Base-by-base conservation (phyloP, 2,888 invertebrate species). In the Mylabris sibirica region DNA sequence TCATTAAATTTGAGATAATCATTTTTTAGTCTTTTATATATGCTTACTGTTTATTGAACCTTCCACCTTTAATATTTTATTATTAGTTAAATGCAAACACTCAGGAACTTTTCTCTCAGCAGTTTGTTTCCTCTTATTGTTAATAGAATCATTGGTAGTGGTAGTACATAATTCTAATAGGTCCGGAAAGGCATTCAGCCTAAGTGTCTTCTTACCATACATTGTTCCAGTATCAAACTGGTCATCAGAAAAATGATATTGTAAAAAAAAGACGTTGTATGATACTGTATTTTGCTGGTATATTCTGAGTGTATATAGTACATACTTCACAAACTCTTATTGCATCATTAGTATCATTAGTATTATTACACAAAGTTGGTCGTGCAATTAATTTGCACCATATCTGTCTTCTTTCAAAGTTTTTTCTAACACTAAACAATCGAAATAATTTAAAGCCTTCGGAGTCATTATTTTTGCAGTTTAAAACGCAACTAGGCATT, bases 301-400 rank as follows among this genome's bases (percentile, higher is more conserved):
- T 14, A 6, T 38, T 38, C 12, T 38, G 6, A 38, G 20, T 57
- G 20, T 57, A n/a, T n/a, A n/a, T n/a, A n/a, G 11, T 22, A 22
- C 20, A 22, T 57, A 57, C 57, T 12, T 57, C 57, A 57, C 57
- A 57, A 57, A 57, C 17, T 34, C 60, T 30, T 26, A n/a, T n/a
- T n/a, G n/a, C n/a, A n/a, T n/a, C n/a, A n/a, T n/a, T n/a, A n/a
- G 26, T n/a, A n/a, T n/a, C n/a, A n/a, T n/a, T n/a, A n/a, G n/a
- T 5, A 20, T 60, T 22, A 26, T 34, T 1, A 34, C 5, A 26
- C 11, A 60, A 60, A 60, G 9, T 60, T 60, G 60, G 6, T 60
- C 34, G 60, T 17, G 60, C 60, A 12, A 60, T 60, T 60, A 60
- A 60, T 5, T 60, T 34, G 20, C 20, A 26, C 60, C 60, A 60